Percentiles rank a stretch among this genome's conserved stretches.
These are phyloP conservation scores for Coregonus ussuriensis DNA, from an alignment of 2,797 vertebrate species.

Conservation along the genomic window DNA sequence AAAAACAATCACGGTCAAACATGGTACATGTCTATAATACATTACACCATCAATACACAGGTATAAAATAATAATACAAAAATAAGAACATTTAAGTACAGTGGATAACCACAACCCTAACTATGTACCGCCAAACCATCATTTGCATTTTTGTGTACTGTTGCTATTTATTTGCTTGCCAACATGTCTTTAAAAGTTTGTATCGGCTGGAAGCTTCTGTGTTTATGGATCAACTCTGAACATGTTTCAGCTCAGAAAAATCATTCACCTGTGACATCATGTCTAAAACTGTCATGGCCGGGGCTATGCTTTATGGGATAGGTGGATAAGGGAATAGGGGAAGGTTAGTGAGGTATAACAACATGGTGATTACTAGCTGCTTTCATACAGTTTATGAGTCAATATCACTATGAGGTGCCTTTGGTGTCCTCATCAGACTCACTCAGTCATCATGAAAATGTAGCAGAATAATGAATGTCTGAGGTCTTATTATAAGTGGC, in stretches of 20 bases:
- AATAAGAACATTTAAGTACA: too few species aligned
- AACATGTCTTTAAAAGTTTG: neutral
- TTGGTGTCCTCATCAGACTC: too few species aligned
- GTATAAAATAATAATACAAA: too few species aligned
- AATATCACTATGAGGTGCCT: too few species aligned
- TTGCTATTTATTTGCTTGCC: neutral
- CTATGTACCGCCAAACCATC: neutral
- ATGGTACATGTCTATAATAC: too few species aligned
- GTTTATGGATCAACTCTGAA: neutral
- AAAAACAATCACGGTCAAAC: too few species aligned
- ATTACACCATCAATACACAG: too few species aligned
- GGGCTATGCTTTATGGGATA: neutral
- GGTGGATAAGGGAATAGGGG: neutral
- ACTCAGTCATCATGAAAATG: too few species aligned
- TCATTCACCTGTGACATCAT: neutral
- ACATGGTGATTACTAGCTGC: neutral
- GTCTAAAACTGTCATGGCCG: slow-evolving; percentile 18
- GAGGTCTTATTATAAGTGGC: too few species aligned
- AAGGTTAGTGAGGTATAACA: slow-evolving; percentile 8
- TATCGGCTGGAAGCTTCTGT: neutral
- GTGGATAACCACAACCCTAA: neutral
- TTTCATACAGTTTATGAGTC: neutral
- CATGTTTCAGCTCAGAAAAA: slow-evolving; percentile 13
- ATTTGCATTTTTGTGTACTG: neutral
- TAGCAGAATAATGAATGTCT: too few species aligned